phyloP scores from a whole-genome alignment of 2,888 invertebrate species.

The Cephonodes hylas region DNA sequence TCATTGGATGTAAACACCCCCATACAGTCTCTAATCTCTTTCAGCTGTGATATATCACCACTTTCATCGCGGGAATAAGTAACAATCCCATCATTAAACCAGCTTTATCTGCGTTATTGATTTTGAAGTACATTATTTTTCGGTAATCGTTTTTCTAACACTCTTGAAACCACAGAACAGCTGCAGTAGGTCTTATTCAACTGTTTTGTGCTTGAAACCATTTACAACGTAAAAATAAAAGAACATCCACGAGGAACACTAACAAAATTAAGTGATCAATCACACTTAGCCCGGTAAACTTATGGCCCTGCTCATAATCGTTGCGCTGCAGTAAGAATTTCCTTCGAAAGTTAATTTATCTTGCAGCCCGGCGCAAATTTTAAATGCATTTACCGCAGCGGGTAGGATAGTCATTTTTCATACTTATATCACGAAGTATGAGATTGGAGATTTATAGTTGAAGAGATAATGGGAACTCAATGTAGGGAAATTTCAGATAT shows the following conservation, averaged over 20 bases:
- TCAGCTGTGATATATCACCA: too few relatives aligned
- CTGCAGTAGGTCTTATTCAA: too few relatives aligned
- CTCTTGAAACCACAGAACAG: too few relatives aligned
- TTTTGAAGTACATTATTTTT: too few relatives aligned
- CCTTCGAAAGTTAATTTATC: neutral
- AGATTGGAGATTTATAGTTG: neutral
- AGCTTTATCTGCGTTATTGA: too few relatives aligned
- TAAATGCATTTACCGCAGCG: neutral
- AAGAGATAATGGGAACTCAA: neutral
- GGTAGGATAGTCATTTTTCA: neutral
- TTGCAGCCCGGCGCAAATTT: slow-evolving; percentile 1
- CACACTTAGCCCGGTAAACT: neutral
- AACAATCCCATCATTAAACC: too few relatives aligned
- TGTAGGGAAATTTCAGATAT: neutral
- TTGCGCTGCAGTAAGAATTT: neutral
- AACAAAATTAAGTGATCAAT: neutral
- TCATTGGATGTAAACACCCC: too few relatives aligned
- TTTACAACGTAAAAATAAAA: neutral
- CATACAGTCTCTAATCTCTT: too few relatives aligned
- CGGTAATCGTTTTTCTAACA: too few relatives aligned
- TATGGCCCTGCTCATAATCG: neutral
- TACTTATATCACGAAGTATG: neutral
- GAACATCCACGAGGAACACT: neutral
- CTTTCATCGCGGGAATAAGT: too few relatives aligned
- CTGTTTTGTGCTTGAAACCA: too few relatives aligned